Evolutionary conservation across 2,797 vertebrate species (phyloP), one percentile per base, ranked within the genome.

Genomic region (Pseudochromis fuscus): DNA sequence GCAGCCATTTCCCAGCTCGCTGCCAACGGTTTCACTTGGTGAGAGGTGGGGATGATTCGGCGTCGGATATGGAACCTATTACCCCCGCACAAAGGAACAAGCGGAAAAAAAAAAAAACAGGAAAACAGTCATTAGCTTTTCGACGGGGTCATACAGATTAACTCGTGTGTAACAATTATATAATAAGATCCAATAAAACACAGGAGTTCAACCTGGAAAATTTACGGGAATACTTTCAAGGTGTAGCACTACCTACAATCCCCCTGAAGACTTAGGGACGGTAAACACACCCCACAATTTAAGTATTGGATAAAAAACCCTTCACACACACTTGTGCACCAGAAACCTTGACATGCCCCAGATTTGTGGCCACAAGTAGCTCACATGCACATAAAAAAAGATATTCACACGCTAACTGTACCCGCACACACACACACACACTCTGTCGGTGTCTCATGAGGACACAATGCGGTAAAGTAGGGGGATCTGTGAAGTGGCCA

Each of bases 1-100:
- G 76, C 81, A 85, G 73, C 77, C 61, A 81, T 91, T 91, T 86
- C 61, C 73, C 68, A 80, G 72, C 66, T 87, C 67, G 56, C 63
- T 69, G 81, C 75, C 84, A 84, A 58, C 38, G 65, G 62, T 77
- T 84, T 85, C 44, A 68, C 55, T 84, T 75, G 59, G 80, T 67
- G 42, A 79, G 57, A 73, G 33, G 38, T n/a, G 30, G 51, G 33
- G 59, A 77, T 51, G 58, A 67, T 66, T 81, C 48, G 40, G 50
- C 0, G 7, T 31, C 52, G 25, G 33, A 75, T 48, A 71, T 51
- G 65, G 68, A 79, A 63, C 24, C 38, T 55, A 76, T 84, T 83
- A 67, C 18, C 5, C 8, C 33, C 24, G 53, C 12, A 40, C 23
- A 66, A 21, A 75, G 15, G 3, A 48, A 21, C 18, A 50, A 9